Evolutionary conservation across 2,113 vertebrate species (phyloP).

Genomic region (Heptranchias perlo): DNA sequence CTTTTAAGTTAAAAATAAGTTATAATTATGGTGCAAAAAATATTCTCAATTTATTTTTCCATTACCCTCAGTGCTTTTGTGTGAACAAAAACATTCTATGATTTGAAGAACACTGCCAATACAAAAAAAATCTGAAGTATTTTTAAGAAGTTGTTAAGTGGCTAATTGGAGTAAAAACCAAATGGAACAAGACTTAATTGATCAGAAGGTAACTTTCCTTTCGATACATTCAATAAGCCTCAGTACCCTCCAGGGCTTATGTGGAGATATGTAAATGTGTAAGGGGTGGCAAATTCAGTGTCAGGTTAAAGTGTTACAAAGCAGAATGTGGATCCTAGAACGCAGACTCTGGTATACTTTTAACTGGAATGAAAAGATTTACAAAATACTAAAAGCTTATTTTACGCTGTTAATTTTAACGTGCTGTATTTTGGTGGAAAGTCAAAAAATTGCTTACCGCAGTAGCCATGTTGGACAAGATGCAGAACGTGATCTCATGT

Average conservation of each 20-base stretch:
- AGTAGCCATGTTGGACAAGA: slow-evolving; percentile 35
- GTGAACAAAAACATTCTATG: background rate
- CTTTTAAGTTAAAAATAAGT: background rate
- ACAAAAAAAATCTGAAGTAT: background rate
- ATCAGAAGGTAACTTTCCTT: background rate
- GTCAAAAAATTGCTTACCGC: slow-evolving; percentile 36
- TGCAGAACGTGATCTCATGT: slow-evolving; percentile 37
- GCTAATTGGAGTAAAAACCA: background rate
- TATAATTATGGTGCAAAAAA: background rate
- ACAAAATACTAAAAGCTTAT: background rate
- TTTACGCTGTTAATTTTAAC: slow-evolving; percentile 28
- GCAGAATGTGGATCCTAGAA: background rate
- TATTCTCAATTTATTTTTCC: background rate
- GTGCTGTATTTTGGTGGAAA: slow-evolving; percentile 35
- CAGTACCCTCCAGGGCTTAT: background rate
- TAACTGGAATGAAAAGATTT: slow-evolving; percentile 38
- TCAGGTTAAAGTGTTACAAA: background rate
- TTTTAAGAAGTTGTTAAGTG: background rate
- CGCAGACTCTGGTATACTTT: background rate
- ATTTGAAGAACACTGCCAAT: background rate
- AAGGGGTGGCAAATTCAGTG: background rate
- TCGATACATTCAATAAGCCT: background rate
- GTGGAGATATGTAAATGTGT: background rate
- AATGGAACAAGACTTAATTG: background rate
- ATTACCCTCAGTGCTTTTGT: too few species aligned